phyloP scores from a whole-genome alignment of 2,888 invertebrate species.

The Acleris sparsana region DNA sequence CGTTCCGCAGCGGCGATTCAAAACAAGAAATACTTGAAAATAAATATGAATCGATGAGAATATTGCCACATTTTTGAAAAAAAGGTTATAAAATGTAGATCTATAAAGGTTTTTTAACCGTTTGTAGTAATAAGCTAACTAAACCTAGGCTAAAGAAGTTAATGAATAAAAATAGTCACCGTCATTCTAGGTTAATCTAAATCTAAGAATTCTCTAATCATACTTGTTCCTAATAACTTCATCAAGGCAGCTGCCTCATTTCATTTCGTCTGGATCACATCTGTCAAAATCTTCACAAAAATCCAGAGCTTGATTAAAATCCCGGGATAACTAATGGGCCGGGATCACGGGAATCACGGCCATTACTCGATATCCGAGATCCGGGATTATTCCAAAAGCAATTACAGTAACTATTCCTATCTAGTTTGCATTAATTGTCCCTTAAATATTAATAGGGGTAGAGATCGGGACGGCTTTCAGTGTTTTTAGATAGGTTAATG shows the following conservation, averaged over 20 bases:
- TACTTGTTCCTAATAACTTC: not conserved
- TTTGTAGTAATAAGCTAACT: too few relatives aligned
- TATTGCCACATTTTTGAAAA: too few relatives aligned
- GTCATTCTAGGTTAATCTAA: not conserved
- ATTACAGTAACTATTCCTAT: constrained; percentile 26
- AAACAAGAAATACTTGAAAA: too few relatives aligned
- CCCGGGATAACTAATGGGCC: constrained; percentile 18
- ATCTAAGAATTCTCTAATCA: not conserved
- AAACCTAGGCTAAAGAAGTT: too few relatives aligned
- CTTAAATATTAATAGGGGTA: constrained; percentile 32
- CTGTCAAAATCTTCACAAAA: constrained; percentile 23
- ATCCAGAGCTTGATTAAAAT: constrained; percentile 23
- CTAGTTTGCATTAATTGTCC: constrained; percentile 30
- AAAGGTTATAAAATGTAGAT: too few relatives aligned
- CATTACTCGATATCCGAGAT: constrained; percentile 11
- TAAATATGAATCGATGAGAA: too few relatives aligned
- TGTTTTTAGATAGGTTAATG: constrained; percentile 10
- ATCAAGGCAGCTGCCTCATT: constrained; percentile 3
- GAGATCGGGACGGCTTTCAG: constrained; percentile 3
- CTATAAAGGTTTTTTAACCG: too few relatives aligned
- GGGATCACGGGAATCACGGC: constrained; percentile 8
- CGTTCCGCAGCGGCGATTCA: too few relatives aligned
- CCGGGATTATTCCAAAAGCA: constrained; percentile 25
- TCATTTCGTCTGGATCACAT: constrained; percentile 9
- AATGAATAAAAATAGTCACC: too few relatives aligned